These are phyloP conservation scores for Urocolius indicus DNA, from an alignment of 2,113 vertebrate species.

Conservation along the genomic window DNA sequence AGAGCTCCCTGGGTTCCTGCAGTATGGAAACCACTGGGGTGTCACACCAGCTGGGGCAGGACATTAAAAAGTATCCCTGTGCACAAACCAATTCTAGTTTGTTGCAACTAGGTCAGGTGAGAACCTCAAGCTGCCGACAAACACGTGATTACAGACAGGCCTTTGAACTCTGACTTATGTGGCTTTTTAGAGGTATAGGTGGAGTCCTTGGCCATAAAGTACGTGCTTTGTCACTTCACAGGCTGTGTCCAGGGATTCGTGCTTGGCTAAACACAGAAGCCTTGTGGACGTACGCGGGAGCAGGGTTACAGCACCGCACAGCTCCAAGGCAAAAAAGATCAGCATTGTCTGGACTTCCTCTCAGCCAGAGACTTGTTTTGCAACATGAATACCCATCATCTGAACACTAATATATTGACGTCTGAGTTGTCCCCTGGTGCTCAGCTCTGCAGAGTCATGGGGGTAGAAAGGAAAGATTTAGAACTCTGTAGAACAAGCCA, in stretches of 20 bases:
- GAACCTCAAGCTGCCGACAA: neutral
- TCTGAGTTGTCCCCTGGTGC: neutral
- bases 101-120: neutral
- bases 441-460: neutral
- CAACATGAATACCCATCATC: neutral
- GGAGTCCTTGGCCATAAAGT: neutral
- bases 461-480: neutral
- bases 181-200: neutral
- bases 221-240: neutral
- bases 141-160: neutral
- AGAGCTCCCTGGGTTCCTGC: neutral
- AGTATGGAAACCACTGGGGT: neutral
- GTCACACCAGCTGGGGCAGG: neutral
- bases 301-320: neutral
- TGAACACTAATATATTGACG: neutral
- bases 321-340: neutral
- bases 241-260: neutral
- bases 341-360: neutral
- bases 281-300: neutral
- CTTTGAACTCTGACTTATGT: constrained; percentile 7
- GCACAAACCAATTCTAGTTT: neutral
- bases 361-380: neutral
- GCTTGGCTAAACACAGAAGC: neutral
- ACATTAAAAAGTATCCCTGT: neutral
- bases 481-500: neutral